Conservation (phyloP, 2,113 vertebrate genomes). For the Dipodomys spectabilis region DNA sequence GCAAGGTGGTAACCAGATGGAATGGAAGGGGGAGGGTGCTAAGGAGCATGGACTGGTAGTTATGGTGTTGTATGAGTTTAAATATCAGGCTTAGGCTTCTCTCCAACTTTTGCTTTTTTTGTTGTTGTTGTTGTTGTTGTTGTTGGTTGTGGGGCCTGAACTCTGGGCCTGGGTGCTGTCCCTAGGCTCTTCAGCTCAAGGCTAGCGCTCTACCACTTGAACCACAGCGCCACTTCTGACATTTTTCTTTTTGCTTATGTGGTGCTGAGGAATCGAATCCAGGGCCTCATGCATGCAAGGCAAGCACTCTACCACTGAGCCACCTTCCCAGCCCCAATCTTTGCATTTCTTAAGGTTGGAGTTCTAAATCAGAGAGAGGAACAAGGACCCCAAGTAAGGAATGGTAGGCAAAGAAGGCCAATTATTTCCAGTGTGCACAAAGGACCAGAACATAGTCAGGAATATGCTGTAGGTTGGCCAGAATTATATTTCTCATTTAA, state of each 20-base stretch:
- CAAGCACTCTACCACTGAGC: too few relatives aligned
- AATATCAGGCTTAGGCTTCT: background rate
- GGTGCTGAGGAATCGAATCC: too few relatives aligned
- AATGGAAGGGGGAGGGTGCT: too few relatives aligned
- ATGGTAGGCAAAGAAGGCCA: background rate
- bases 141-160: background rate
- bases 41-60: background rate
- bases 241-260: too few relatives aligned
- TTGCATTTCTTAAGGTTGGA: background rate
- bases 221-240: too few relatives aligned
- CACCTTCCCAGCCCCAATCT: background rate
- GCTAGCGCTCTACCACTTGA: too few relatives aligned
- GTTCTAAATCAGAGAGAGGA: background rate
- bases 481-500: conserved; percentile 28
- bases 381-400: background rate
- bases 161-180: too few relatives aligned
- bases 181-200: too few relatives aligned
- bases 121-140: too few relatives aligned
- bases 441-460: background rate
- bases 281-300: too few relatives aligned
- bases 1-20: too few relatives aligned
- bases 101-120: background rate
- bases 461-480: background rate
- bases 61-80: background rate
- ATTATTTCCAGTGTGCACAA: background rate